Evolutionary conservation across 1,140 invertebrate genomes (phyloP).

Genomic region (Ridgeia piscesae): DNA sequence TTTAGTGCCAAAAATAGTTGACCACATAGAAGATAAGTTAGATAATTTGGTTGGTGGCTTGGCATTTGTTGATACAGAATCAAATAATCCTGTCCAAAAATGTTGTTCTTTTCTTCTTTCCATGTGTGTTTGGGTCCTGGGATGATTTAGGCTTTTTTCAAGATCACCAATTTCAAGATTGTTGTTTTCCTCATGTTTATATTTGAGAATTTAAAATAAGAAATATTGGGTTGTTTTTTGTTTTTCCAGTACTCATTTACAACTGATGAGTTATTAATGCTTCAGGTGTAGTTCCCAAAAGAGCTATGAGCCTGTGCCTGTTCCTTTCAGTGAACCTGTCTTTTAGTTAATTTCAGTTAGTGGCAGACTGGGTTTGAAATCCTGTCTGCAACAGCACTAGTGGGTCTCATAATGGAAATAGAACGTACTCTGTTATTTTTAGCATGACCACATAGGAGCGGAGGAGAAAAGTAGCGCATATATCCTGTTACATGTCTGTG

Average conservation of each 20-base stretch:
- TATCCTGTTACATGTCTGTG: not conserved
- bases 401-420: not conserved
- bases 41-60: too few relatives aligned
- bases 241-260: not conserved
- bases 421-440: not conserved
- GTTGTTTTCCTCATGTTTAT: too few relatives aligned
- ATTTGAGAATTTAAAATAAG: not conserved
- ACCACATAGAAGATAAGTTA: too few relatives aligned
- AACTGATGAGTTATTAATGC: not conserved
- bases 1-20: too few relatives aligned
- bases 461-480: not conserved
- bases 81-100: too few relatives aligned
- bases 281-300: not conserved
- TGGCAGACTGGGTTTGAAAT: not conserved
- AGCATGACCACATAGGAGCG: not conserved
- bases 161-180: too few relatives aligned
- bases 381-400: not conserved
- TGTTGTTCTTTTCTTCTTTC: too few relatives aligned
- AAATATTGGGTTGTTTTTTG: not conserved
- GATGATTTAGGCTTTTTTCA: too few relatives aligned
- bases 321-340: not conserved
- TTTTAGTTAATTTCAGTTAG: not conserved
- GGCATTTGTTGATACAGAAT: too few relatives aligned
- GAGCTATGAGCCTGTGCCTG: not conserved
- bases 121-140: too few relatives aligned